Percentiles rank a stretch among this genome's conserved stretches.
phyloP scores from a whole-genome alignment of 2,113 vertebrate genomes.

The Aphelocoma coerulescens region DNA sequence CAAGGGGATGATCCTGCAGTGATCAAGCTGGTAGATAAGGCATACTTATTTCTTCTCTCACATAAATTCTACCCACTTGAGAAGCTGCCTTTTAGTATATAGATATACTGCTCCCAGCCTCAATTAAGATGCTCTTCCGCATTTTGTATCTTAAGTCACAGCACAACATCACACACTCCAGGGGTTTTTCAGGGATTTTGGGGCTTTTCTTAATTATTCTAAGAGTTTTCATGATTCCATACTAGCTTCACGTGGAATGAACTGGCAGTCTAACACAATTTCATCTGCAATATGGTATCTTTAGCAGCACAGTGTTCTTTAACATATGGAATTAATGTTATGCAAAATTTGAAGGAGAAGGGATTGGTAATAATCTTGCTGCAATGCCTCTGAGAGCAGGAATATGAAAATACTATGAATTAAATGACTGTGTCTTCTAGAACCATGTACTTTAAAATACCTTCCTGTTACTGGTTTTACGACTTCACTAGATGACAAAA shows the following conservation, averaged over 20 bases:
- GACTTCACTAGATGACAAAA: neutral
- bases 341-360: neutral
- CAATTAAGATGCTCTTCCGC: neutral
- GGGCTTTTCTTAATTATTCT: neutral
- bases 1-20: neutral
- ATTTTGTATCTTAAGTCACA: neutral
- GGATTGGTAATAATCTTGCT: neutral
- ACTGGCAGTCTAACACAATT: neutral
- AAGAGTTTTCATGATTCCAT: neutral
- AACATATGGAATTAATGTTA: neutral
- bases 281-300: neutral
- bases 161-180: neutral
- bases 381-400: neutral
- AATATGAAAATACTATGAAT: neutral
- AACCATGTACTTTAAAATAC: neutral
- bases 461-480: neutral
- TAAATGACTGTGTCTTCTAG: neutral
- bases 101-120: neutral
- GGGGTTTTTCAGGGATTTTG: accelerated
- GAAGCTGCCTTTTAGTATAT: neutral
- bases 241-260: neutral
- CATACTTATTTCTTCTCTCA: neutral
- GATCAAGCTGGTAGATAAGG: neutral
- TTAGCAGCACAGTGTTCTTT: neutral
- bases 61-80: neutral